Conservation (phyloP, 2,113 vertebrate genomes). For the Nipponia nippon region DNA sequence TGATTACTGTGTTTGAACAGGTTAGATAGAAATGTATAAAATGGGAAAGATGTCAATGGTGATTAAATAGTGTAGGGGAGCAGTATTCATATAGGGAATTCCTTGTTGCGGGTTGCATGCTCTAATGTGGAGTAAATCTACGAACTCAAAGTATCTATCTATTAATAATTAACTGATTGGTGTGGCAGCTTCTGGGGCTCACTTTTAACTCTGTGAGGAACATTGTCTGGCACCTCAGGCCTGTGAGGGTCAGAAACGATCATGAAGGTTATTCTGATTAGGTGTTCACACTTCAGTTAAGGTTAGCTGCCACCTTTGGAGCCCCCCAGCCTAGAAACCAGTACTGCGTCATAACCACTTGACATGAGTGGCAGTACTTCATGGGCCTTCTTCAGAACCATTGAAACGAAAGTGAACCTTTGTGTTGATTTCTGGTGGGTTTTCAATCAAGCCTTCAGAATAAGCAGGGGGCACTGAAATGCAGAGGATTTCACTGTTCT, state of each 20-base stretch:
- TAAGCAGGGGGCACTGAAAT: neutral
- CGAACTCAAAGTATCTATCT: neutral
- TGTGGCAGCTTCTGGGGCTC: neutral
- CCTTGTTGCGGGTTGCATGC: neutral
- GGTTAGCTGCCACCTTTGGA: neutral
- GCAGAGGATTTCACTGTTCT: neutral
- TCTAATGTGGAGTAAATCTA: neutral
- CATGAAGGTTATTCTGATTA: neutral
- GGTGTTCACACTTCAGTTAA: neutral
- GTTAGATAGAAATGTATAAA: neutral
- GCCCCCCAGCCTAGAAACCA: neutral
- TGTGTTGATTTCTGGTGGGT: neutral
- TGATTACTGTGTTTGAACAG: neutral
- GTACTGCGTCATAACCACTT: neutral
- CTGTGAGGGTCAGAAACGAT: neutral
- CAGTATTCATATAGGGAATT: neutral
- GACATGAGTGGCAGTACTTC: neutral
- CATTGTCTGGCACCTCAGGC: neutral
- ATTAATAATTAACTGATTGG: neutral
- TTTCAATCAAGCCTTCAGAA: neutral
- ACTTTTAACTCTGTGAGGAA: neutral
- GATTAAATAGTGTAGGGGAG: neutral
- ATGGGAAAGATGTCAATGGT: neutral
- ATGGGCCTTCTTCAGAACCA: neutral
- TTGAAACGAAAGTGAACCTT: neutral